These are phyloP conservation scores for Tupaia chinensis DNA, from an alignment of 2,113 vertebrate genomes.

Conservation along the genomic window DNA sequence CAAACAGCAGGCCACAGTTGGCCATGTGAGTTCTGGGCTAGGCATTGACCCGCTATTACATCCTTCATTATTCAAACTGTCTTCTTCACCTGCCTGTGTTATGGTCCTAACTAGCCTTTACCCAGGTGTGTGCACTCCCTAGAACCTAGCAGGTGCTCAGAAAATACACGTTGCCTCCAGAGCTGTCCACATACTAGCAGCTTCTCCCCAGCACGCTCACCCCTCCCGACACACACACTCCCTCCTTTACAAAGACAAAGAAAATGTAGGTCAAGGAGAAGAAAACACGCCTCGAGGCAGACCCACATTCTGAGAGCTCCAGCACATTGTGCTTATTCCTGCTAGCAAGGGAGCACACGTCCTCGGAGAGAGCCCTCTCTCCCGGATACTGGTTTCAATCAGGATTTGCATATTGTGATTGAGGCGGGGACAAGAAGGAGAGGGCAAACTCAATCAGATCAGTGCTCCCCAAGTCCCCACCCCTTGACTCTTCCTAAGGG, in stretches of 20 bases:
- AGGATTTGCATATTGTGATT: neutral
- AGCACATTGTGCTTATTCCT: neutral
- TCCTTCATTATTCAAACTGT: neutral
- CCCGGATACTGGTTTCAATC: constrained; percentile 16
- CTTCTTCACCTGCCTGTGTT: neutral
- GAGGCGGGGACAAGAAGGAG: neutral
- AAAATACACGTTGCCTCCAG: neutral
- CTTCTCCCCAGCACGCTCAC: neutral
- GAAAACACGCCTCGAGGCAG: neutral
- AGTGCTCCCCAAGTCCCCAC: neutral
- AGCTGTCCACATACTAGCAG: no score
- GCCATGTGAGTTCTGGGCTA: no score
- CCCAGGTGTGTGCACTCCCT: neutral
- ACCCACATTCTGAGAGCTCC: neutral
- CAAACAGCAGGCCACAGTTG: no score
- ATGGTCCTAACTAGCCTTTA: neutral
- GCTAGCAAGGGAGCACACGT: neutral
- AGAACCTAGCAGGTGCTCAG: neutral
- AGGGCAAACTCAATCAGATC: neutral
- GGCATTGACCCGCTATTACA: no score
- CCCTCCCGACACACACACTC: rapidly evolving
- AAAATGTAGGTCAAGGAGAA: constrained; percentile 54
- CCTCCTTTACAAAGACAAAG: neutral
- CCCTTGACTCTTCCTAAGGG: neutral
- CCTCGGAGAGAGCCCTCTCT: neutral